Evolutionary conservation across 1,140 invertebrate species (phyloP).

Genomic region (Drosophila sproati): DNA sequence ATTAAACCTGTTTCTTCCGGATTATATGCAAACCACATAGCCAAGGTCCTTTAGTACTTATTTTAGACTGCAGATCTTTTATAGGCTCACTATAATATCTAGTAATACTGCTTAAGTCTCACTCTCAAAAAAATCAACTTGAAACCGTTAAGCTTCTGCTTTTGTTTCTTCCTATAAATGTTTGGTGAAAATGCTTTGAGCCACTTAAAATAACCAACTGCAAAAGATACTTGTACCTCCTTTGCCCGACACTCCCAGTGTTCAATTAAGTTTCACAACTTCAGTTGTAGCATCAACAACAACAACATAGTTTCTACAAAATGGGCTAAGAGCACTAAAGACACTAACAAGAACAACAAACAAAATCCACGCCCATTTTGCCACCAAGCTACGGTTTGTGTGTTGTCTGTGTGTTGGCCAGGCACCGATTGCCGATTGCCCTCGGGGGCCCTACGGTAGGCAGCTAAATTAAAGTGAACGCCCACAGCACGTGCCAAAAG

Average conservation of each 20-base stretch:
- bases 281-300: background rate
- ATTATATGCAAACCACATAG: too few relatives aligned
- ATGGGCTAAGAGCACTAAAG: constrained; percentile 7
- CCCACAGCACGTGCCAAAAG: constrained; percentile 70
- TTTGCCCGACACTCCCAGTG: background rate
- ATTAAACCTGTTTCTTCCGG: too few relatives aligned
- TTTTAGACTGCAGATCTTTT: too few relatives aligned
- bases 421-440: constrained; percentile 7
- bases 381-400: constrained; percentile 30
- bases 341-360: constrained; percentile 4
- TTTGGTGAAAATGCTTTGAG: background rate
- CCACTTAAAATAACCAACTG: background rate
- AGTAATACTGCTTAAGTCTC: too few relatives aligned
- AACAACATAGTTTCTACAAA: constrained; percentile 67
- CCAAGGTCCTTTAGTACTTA: too few relatives aligned
- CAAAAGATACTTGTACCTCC: background rate
- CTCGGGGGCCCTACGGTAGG: constrained; percentile 50
- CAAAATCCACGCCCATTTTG: constrained; percentile 68
- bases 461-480: constrained; percentile 70
- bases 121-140: constrained; percentile 1
- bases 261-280: background rate
- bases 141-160: background rate
- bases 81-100: too few relatives aligned
- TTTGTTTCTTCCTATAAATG: background rate
- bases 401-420: constrained; percentile 3